A percentile compares a stretch with the other conserved stretches of the same genome.
Conservation (phyloP, 2,113 vertebrate species). For the Galemys pyrenaicus region DNA sequence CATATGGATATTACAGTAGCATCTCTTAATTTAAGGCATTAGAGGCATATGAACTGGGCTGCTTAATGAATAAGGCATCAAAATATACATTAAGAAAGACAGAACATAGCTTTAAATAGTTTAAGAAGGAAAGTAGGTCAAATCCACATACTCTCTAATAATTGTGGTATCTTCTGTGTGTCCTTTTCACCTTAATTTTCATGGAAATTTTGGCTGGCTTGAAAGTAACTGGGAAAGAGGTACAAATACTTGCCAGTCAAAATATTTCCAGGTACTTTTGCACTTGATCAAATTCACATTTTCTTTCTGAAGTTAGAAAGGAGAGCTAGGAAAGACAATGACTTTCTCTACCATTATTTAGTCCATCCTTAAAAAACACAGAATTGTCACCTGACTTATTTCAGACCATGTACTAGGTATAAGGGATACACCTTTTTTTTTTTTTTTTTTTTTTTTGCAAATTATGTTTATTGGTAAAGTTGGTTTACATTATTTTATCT, state of each 20-base stretch:
- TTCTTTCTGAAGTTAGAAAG: not conserved
- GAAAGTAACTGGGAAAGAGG: not conserved
- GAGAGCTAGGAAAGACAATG: not conserved
- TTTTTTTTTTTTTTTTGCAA: too few relatives aligned
- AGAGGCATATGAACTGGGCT: conserved; percentile 36
- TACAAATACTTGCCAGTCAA: not conserved
- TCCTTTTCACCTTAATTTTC: conserved; percentile 40
- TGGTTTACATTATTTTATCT: too few relatives aligned
- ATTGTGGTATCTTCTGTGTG: not conserved
- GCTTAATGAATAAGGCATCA: conserved; percentile 50
- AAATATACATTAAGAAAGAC: conserved; percentile 47
- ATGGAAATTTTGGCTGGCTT: conserved; percentile 20
- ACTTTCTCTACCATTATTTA: not conserved
- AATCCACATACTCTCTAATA: conserved; percentile 20
- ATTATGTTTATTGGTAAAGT: too few relatives aligned
- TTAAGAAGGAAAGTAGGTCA: conserved; percentile 19
- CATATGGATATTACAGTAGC: conserved; percentile 5
- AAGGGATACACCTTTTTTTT: not conserved
- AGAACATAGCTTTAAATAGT: conserved; percentile 53
- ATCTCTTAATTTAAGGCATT: conserved; percentile 54
- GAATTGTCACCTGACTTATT: not conserved
- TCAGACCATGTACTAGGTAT: not conserved
- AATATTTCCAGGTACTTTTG: not conserved
- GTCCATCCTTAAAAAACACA: not conserved
- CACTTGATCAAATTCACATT: not conserved